Evolutionary conservation across 2,797 vertebrate species (phyloP), one percentile per base, ranked within the genome.

Genomic region (Ceryle rudis): DNA sequence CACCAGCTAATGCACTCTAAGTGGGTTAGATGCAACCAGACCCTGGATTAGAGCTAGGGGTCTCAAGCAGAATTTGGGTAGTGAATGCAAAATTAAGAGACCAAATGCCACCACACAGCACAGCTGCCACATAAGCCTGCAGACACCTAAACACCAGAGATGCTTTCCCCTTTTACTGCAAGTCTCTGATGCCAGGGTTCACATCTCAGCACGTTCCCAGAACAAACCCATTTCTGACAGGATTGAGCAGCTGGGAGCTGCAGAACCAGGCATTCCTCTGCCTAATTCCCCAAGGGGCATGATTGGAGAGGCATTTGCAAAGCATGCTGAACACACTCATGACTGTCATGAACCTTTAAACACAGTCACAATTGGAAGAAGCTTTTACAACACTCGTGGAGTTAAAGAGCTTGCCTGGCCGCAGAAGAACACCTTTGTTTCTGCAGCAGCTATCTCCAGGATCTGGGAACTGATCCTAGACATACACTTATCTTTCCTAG

Each of bases 331-430:
- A 17, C 0, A 1, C 14, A 3, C 41, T 69, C 1, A 0, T 62
- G 83, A 58, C 74, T 35, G 47, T 35, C 82, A 20, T 8, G 6
- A 86, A 58, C 85, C 55, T 66, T 62, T 58, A 73, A 66, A 60
- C 6, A 7, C 3, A 22, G 35, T 47, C n/a, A 28, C 1, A 5
- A 41, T 29, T 0, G 0, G 14, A 82, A 82, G 52, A 65, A 65
- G 42, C 62, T 92, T 35, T 39, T 51, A 66, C 51, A 92, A n/a
- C 0, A 0, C 37, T 41, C 5, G 2, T 0, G 0, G 31, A 44
- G 12, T 22, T 61, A 29, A 21, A 67, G 25, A 3, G 0, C n/a
- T 77, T 29, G 20, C 16, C 42, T 0, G 0, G 47, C 65, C 85
- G 42, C 49, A 55, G 60, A 72, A 39, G 55, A 67, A 28, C 52